phyloP scores from a whole-genome alignment of 2,888 invertebrate species.

The Epirrhoe alternata region DNA sequence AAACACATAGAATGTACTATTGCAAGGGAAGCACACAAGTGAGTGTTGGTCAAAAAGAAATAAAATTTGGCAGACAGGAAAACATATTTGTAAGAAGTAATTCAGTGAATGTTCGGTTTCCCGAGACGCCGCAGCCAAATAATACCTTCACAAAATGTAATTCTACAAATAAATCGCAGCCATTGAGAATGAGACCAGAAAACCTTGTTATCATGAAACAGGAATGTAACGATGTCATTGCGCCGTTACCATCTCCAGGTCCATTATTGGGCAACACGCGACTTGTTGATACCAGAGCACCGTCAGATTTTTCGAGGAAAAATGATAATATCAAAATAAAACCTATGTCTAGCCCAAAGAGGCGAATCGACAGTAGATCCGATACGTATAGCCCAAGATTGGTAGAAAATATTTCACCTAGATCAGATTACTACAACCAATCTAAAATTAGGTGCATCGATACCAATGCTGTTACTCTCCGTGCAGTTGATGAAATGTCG shows the following conservation, averaged over 20 bases:
- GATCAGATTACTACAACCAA: conserved; percentile 76
- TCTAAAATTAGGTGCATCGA: conserved; percentile 82
- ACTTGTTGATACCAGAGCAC: conserved; percentile 87
- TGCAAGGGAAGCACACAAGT: conserved; percentile 87
- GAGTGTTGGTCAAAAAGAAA: conserved; percentile 66
- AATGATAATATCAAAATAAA: conserved; percentile 69
- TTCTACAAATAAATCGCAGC: conserved; percentile 66
- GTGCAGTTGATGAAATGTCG: conserved; percentile 85
- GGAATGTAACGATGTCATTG: conserved; percentile 79
- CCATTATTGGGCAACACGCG: conserved; percentile 93
- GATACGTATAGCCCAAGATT: conserved; percentile 74
- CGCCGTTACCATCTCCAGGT: conserved; percentile 92
- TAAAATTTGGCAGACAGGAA: conserved; percentile 69
- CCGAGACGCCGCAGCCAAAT: conserved; percentile 74
- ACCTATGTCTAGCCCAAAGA: conserved; percentile 71
- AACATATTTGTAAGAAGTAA: conserved; percentile 85
- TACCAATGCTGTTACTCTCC: conserved; percentile 73
- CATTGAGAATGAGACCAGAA: conserved; percentile 81
- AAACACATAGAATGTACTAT: conserved; percentile 91
- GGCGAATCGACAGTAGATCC: conserved; percentile 71
- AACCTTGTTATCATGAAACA: conserved; percentile 82
- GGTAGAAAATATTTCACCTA: conserved; percentile 73
- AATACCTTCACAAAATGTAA: conserved; percentile 66
- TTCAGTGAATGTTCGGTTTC: conserved; percentile 84
- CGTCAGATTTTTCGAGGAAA: conserved; percentile 75